Conservation (phyloP, 92 coral and sea anemone genomes). For the Palythoa caribaeorum region DNA sequence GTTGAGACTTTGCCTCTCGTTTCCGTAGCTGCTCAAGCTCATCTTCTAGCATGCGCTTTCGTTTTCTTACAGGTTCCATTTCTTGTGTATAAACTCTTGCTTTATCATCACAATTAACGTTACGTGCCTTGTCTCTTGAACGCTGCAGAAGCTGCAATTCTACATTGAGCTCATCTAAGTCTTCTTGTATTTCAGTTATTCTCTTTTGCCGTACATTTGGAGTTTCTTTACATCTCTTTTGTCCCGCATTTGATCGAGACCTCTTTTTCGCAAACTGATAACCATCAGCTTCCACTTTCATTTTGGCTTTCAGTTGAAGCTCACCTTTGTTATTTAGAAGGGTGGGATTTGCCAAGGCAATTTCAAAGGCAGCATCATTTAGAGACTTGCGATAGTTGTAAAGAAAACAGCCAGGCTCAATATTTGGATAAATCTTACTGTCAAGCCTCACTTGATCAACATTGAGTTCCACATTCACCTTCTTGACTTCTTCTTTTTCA, state of each 20-base stretch:
- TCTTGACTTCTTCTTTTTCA: not conserved
- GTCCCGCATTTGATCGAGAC: conserved; percentile 24
- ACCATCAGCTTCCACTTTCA: conserved; percentile 37
- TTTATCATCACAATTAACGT: conserved; percentile 31
- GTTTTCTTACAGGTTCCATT: conserved; percentile 14
- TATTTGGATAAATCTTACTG: conserved; percentile 23
- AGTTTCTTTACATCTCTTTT: conserved; percentile 14
- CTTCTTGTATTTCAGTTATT: conserved; percentile 24
- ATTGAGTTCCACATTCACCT: conserved; percentile 17
- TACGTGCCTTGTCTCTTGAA: conserved; percentile 11
- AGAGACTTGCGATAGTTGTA: conserved; percentile 28
- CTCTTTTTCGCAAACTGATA: conserved; percentile 31
- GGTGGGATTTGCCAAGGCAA: conserved; percentile 31
- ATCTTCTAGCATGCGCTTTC: not conserved
- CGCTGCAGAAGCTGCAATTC: conserved; percentile 15
- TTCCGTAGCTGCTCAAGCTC: conserved; percentile 17
- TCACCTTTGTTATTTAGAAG: conserved; percentile 16
- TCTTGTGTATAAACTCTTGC: conserved; percentile 12
- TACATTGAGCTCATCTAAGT: conserved; percentile 34
- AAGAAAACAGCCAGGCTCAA: conserved; percentile 32
- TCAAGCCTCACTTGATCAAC: conserved; percentile 18
- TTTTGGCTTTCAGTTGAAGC: conserved; percentile 22
- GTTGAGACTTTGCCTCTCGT: not conserved
- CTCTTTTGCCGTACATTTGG: conserved; percentile 27
- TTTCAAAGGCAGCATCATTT: conserved; percentile 34